phyloP scores from a whole-genome alignment of 2,797 vertebrate species.

The Chanos chanos region DNA sequence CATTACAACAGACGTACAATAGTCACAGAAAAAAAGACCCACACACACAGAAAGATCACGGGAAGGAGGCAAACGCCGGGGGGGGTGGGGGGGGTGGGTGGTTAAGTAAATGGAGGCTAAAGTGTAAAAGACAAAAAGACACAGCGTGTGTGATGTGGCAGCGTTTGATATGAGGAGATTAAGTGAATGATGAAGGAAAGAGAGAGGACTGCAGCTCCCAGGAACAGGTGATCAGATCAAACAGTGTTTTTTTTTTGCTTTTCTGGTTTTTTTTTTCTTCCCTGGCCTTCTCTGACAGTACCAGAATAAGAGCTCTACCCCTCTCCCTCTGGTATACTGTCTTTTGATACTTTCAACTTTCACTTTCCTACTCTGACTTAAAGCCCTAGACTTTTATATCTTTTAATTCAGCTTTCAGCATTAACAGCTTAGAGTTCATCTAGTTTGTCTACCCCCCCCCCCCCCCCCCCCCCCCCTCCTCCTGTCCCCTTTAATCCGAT shows the following conservation, averaged over 20 bases:
- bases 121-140: too few relatives aligned
- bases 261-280: too few relatives aligned
- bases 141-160: neutral
- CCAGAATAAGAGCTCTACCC: constrained; percentile 5
- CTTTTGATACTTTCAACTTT: constrained; percentile 20
- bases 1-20: neutral
- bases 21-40: too few relatives aligned
- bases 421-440: constrained; percentile 12
- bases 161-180: neutral
- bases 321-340: constrained; percentile 11
- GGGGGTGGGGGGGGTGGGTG: too few relatives aligned
- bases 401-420: constrained; percentile 29
- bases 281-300: constrained; percentile 6
- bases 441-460: constrained; percentile 27
- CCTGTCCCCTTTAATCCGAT: constrained; percentile 59
- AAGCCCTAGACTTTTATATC: constrained; percentile 21
- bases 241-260: constrained; percentile 16
- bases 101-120: too few relatives aligned
- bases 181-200: neutral
- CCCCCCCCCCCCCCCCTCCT: constrained; percentile 19
- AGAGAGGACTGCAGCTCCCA: constrained; percentile 13
- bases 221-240: constrained; percentile 42
- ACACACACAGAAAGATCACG: too few relatives aligned
- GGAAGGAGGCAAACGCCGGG: too few relatives aligned
- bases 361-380: neutral